A percentile compares a stretch with the other conserved stretches of the same genome.
These are phyloP conservation scores for Odontamblyopus lacepedii DNA, from an alignment of 2,797 vertebrate species.

Conservation along the genomic window DNA sequence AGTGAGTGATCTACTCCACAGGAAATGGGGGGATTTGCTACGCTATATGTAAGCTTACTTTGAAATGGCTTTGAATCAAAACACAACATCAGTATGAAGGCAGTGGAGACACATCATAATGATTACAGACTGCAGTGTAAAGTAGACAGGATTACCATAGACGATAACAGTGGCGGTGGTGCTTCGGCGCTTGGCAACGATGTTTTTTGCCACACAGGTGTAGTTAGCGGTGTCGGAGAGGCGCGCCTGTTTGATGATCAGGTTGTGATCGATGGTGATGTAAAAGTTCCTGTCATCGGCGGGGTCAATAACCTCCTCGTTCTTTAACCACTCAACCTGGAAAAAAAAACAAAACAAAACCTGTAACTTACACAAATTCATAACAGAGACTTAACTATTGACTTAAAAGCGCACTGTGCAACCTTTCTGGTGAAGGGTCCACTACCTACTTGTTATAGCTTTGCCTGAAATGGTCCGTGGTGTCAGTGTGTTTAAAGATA, in stretches of 20 bases:
- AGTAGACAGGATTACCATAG: constrained; percentile 80
- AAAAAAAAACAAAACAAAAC: not conserved
- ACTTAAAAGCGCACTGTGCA: too few species aligned
- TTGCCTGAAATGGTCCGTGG: too few species aligned
- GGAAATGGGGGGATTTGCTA: constrained; percentile 26
- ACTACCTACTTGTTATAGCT: not conserved
- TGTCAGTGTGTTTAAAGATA: too few species aligned
- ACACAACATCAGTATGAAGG: not conserved
- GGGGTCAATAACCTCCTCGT: constrained; percentile 95
- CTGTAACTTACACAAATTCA: not conserved
- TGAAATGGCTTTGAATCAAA: constrained; percentile 31
- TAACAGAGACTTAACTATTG: not conserved
- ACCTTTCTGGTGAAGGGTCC: too few species aligned
- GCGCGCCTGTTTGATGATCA: constrained; percentile 98
- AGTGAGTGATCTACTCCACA: constrained; percentile 25
- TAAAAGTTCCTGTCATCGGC: constrained; percentile 96
- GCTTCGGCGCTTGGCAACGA: constrained; percentile 94
- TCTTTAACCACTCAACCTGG: constrained; percentile 98
- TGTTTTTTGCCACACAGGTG: constrained; percentile 97
- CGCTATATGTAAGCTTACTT: constrained; percentile 41
- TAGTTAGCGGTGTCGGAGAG: constrained; percentile 97
- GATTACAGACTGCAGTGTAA: not conserved
- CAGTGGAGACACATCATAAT: not conserved
- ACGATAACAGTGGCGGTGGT: constrained; percentile 96
- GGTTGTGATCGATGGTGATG: constrained; percentile 98